phyloP scores from a whole-genome alignment of 30 jellyfish, hydroid and myxozoan species.

The Hydractinia echinata region DNA sequence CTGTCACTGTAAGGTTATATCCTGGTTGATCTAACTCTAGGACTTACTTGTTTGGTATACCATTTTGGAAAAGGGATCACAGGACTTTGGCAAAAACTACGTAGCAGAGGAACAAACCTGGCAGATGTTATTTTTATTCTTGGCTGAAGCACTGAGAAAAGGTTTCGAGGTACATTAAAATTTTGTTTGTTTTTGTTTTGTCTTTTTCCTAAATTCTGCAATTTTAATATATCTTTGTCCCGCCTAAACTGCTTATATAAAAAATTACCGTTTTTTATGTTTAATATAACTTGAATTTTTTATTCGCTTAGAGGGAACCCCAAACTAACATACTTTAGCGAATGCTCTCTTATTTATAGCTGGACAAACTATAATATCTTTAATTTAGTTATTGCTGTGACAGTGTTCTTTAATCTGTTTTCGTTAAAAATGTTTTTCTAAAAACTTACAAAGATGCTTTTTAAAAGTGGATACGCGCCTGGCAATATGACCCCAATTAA shows the following conservation, averaged over 20 bases:
- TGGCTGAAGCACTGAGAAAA: conserved; percentile 89
- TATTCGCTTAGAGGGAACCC: background rate
- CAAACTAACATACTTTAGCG: background rate
- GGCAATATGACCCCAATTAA: too few species aligned
- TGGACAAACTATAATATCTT: too few species aligned
- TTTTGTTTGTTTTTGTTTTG: background rate
- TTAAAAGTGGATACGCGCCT: too few species aligned
- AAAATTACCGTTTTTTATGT: too few species aligned
- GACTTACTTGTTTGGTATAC: conserved; percentile 91
- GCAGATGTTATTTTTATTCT: conserved; percentile 94
- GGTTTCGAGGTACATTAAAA: conserved; percentile 89
- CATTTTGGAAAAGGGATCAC: conserved; percentile 87
- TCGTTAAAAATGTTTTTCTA: too few species aligned
- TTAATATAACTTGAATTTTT: too few species aligned
- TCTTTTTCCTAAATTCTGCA: background rate
- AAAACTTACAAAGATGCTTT: too few species aligned
- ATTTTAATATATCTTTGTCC: background rate
- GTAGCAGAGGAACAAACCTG: conserved; percentile 97
- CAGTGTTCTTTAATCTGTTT: too few species aligned
- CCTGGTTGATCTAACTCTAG: conserved; percentile 15
- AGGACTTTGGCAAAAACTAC: conserved; percentile 93
- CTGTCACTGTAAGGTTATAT: too few species aligned
- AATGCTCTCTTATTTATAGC: too few species aligned
- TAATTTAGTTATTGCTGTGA: too few species aligned
- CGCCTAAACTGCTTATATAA: too few species aligned